Evolutionary conservation across 1,140 invertebrate species (phyloP).

Genomic region (Dolichoris vasculosae): DNA sequence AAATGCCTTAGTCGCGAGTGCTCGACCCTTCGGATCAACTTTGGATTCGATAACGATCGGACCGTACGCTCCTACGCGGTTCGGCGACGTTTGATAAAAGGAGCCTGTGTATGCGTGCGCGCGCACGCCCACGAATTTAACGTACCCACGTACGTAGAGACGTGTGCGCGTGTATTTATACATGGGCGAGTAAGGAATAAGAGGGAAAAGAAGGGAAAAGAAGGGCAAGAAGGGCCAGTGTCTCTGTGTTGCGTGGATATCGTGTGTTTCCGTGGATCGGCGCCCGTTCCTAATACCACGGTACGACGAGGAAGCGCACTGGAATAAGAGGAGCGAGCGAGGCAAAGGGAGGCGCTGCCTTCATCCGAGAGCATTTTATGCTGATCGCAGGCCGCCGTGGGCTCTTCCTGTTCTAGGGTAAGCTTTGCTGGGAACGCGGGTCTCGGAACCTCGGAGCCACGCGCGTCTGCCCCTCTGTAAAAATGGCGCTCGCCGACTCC

Average conservation of each 20-base stretch:
- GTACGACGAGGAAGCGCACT: not conserved
- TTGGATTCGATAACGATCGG: not conserved
- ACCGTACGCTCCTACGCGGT: not conserved
- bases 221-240: not conserved
- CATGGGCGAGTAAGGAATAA: not conserved
- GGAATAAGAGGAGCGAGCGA: not conserved
- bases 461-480: constrained; percentile 62
- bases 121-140: constrained; percentile 12
- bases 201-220: not conserved
- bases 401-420: constrained; percentile 63
- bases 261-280: not conserved
- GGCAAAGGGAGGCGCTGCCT: not conserved
- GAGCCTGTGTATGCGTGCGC: not conserved
- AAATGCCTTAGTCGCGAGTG: not conserved
- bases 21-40: not conserved
- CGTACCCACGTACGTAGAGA: not conserved
- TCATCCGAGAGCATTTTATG: constrained; percentile 59
- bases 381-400: constrained; percentile 60
- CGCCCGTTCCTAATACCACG: not conserved
- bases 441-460: constrained; percentile 37
- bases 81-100: not conserved
- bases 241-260: not conserved
- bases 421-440: constrained; percentile 46
- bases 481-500: constrained; percentile 67
- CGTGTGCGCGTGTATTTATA: not conserved